These are phyloP conservation scores for Xiphorhynchus erythropygius DNA, from an alignment of 2,797 vertebrate genomes.

Conservation along the genomic window DNA sequence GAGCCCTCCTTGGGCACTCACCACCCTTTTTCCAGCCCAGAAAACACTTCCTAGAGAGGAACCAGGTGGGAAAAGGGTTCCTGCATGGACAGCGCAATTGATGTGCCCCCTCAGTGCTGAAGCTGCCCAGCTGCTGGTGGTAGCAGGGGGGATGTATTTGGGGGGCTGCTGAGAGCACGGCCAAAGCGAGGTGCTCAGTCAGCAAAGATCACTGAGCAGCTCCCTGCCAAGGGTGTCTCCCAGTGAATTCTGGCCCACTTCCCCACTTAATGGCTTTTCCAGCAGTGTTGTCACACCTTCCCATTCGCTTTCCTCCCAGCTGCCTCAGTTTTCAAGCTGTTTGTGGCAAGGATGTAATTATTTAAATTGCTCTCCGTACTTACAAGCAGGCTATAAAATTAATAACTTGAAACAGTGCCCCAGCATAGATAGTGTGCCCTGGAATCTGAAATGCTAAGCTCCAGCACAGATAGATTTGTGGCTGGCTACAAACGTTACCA, in stretches of 20 bases:
- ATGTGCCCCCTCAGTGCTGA: neutral
- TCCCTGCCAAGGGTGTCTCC: neutral
- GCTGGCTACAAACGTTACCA: neutral
- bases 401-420: constrained; percentile 19
- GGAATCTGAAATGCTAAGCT: neutral
- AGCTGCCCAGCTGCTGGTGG: neutral
- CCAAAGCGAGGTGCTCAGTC: accelerated
- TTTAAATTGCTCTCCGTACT: constrained; percentile 43
- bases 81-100: accelerated
- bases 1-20: neutral
- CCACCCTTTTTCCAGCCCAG: neutral
- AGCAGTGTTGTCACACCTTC: neutral
- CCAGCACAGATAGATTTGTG: neutral
- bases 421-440: constrained; percentile 3
- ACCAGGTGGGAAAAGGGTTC: neutral
- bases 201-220: neutral
- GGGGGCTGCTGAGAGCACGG: neutral
- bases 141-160: neutral
- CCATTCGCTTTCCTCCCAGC: neutral
- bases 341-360: constrained; percentile 33
- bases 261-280: neutral
- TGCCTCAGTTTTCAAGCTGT: neutral
- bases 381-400: constrained; percentile 31
- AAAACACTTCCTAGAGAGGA: neutral
- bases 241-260: neutral